phyloP scores from a whole-genome alignment of 2,888 invertebrate genomes.

The Conops quadrifasciatus region DNA sequence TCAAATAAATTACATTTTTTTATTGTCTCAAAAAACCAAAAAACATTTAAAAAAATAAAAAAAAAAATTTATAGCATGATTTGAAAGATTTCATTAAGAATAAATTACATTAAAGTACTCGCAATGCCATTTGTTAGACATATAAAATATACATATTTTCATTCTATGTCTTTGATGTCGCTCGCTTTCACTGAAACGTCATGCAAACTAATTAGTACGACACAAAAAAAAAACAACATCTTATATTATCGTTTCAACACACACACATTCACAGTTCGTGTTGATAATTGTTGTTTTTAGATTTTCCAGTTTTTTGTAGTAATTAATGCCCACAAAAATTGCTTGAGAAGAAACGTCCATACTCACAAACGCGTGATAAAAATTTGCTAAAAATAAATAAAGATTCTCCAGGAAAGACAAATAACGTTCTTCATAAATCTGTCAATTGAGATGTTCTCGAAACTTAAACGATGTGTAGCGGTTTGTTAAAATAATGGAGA shows the following conservation, averaged over 20 bases:
- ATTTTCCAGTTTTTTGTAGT: not conserved
- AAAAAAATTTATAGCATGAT: too few species aligned
- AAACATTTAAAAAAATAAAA: too few species aligned
- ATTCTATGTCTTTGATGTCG: too few species aligned
- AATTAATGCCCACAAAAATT: too few species aligned
- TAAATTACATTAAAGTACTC: too few species aligned
- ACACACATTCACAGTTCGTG: not conserved
- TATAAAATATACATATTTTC: too few species aligned
- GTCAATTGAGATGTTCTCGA: not conserved
- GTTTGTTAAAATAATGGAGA: not conserved
- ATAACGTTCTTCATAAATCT: constrained; percentile 21
- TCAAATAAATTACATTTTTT: too few species aligned
- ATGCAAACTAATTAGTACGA: constrained; percentile 4
- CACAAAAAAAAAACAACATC: not conserved
- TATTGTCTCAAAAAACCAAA: too few species aligned
- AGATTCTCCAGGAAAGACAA: not conserved
- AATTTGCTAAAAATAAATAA: constrained; percentile 2
- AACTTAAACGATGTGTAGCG: not conserved
- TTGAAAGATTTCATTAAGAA: not conserved
- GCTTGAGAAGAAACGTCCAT: too few species aligned
- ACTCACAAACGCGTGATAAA: not conserved
- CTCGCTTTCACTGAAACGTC: not conserved
- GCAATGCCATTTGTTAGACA: too few species aligned
- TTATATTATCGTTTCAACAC: not conserved
- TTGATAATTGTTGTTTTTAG: not conserved